These are phyloP conservation scores for Crotophaga sulcirostris DNA, from an alignment of 2,113 vertebrate species.

Conservation along the genomic window DNA sequence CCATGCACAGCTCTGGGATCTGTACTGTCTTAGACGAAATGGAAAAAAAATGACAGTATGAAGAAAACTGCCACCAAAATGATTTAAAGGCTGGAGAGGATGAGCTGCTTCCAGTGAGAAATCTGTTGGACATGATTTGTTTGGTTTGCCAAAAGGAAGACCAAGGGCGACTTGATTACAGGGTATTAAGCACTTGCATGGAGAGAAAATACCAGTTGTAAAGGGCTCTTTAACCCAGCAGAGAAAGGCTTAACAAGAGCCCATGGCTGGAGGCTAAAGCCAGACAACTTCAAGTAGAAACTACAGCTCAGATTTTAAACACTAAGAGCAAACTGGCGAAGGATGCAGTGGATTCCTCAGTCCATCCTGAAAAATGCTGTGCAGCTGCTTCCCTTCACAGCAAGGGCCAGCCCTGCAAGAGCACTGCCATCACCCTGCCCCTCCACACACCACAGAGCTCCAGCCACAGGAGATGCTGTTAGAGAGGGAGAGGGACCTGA, in stretches of 20 bases:
- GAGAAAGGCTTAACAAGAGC: constrained; percentile 2
- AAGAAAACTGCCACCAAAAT: background rate
- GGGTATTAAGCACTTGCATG: constrained; percentile 38
- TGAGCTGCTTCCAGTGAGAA: background rate
- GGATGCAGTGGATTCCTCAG: background rate
- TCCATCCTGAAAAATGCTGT: background rate
- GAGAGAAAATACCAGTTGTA: constrained; percentile 10
- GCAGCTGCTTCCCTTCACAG: background rate
- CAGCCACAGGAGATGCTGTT: accelerated
- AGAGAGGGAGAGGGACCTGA: background rate
- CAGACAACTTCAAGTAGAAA: background rate
- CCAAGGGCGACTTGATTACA: constrained; percentile 48
- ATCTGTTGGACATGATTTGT: background rate
- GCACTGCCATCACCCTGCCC: background rate
- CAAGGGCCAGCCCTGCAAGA: background rate
- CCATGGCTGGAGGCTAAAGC: background rate
- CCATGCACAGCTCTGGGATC: background rate
- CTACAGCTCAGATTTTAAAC: background rate
- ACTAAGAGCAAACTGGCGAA: background rate
- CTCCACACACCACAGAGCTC: background rate
- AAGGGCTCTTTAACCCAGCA: constrained; percentile 23
- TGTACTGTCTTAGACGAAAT: background rate
- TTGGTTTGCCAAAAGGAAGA: constrained; percentile 46
- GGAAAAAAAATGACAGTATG: background rate
- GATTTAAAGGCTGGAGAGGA: background rate